Evolutionary conservation across 1,140 invertebrate species (phyloP).

Genomic region (Zaprionus africanus): DNA sequence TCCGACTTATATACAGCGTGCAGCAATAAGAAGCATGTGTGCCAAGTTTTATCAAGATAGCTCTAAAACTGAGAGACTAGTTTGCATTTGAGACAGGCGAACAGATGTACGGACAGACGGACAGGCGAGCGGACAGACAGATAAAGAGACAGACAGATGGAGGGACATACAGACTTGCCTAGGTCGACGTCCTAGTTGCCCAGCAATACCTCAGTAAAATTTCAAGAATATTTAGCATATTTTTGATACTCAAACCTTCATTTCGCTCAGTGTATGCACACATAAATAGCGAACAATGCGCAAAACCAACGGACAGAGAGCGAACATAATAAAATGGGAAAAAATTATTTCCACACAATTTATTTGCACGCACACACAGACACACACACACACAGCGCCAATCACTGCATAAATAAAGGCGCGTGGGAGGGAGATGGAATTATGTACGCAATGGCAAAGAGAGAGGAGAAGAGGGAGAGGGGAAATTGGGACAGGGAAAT

Average conservation of each 20-base stretch:
- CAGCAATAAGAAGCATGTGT: too few relatives aligned
- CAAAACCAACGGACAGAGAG: constrained; percentile 25
- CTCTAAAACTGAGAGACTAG: too few relatives aligned
- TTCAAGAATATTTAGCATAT: neutral
- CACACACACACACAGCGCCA: constrained; percentile 25
- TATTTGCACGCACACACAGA: constrained; percentile 59
- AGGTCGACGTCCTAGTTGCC: too few relatives aligned
- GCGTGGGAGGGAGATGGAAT: neutral
- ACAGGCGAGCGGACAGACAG: too few relatives aligned
- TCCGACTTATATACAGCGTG: too few relatives aligned
- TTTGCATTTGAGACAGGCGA: too few relatives aligned
- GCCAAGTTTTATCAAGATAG: too few relatives aligned
- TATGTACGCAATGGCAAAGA: neutral
- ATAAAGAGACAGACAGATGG: too few relatives aligned
- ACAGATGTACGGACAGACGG: too few relatives aligned
- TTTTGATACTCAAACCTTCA: neutral
- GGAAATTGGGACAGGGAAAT: neutral
- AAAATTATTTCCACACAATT: constrained; percentile 76
- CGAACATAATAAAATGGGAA: constrained; percentile 49
- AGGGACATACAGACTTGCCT: too few relatives aligned
- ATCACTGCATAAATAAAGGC: constrained; percentile 34
- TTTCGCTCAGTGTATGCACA: constrained; percentile 25
- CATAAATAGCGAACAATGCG: constrained; percentile 44
- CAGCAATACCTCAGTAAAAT: neutral
- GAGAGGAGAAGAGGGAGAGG: neutral